Base-by-base conservation (phyloP, 2,888 invertebrate species). In the Plusia festucae region DNA sequence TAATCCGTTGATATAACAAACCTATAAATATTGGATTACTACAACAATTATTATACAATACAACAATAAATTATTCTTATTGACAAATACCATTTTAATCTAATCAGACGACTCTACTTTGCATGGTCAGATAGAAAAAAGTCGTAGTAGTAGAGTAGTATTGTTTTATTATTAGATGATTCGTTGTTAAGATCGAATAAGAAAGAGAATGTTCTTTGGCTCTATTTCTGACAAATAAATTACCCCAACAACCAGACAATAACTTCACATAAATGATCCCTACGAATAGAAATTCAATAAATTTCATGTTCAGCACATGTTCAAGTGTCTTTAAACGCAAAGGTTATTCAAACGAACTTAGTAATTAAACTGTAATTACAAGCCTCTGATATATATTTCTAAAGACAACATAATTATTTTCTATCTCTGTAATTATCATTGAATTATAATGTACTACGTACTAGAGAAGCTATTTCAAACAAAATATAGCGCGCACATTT, bases 321-420 rank as follows among this genome's bases (percentile, higher is more conserved):
- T 70, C 62, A 62, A 64, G 44, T 3, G 53, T 46, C 62, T 56
- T 56, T 64, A 71, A 68, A 49, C 53, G 11, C 44, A 67, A 80
- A 80, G 81, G 79, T 79, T 78, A 78, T 65, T 40, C 67, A 65
- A 66, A 78, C 59, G 60, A 66, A 68, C 62, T 60, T 62, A 68
- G 66, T 64, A 65, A 75, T 76, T 71, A 78, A 78, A 65, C 61
- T 22, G 40, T 81, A 81, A 79, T 81, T 78, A 78, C 56, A 65
- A 56, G 44, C 68, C 65, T 57, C 58, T 71, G 62, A 59, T 65
- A 62, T 62, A 67, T 56, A 67, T 81, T 83, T 58, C 67, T 69
- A 53, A 61, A 73, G 86, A 86, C 86, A 85, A 60, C 76, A 79
- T 81, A 84, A 83, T 86, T 85, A 85, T 84, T 81, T 76, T 74